Conservation (phyloP, 2,797 vertebrate species). For the Poecilia gillii region DNA sequence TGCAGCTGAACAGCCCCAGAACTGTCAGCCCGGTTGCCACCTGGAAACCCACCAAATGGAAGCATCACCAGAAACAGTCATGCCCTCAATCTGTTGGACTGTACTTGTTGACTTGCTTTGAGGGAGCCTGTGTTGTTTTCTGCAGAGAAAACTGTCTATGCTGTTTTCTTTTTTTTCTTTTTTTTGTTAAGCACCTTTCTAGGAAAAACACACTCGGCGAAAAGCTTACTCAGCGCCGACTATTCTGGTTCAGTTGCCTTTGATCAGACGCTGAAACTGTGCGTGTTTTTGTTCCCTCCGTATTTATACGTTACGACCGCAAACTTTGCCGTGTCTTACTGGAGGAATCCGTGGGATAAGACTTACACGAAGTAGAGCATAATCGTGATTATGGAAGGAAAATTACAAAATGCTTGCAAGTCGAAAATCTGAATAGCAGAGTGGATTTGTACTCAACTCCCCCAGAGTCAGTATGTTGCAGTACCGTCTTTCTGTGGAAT, state of each 20-base stretch:
- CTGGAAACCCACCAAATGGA: conserved; percentile 53
- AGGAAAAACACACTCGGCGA: conserved; percentile 27
- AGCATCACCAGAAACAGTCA: conserved; percentile 31
- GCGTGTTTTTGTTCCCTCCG: not conserved
- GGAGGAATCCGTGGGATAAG: not conserved
- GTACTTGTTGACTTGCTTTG: conserved; percentile 37
- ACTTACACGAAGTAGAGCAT: not conserved
- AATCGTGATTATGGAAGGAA: not conserved
- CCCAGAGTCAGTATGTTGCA: not conserved
- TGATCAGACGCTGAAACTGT: not conserved
- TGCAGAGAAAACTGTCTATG: conserved; percentile 11
- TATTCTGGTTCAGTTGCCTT: conserved; percentile 16
- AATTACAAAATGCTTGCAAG: not conserved
- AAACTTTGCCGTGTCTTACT: not conserved
- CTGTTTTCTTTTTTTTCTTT: not conserved
- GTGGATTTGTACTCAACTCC: not conserved
- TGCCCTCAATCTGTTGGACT: conserved; percentile 46
- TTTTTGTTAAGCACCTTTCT: conserved; percentile 27
- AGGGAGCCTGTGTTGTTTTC: conserved; percentile 3
- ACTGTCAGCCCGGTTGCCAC: conserved; percentile 31
- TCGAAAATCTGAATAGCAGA: not conserved
- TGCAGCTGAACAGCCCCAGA: conserved; percentile 43
- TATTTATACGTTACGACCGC: not conserved
- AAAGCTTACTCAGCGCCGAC: conserved; percentile 44
- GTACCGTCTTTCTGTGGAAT: not conserved